Base-by-base conservation (phyloP, 2,113 vertebrate genomes). In the Oenanthe oenanthe region DNA sequence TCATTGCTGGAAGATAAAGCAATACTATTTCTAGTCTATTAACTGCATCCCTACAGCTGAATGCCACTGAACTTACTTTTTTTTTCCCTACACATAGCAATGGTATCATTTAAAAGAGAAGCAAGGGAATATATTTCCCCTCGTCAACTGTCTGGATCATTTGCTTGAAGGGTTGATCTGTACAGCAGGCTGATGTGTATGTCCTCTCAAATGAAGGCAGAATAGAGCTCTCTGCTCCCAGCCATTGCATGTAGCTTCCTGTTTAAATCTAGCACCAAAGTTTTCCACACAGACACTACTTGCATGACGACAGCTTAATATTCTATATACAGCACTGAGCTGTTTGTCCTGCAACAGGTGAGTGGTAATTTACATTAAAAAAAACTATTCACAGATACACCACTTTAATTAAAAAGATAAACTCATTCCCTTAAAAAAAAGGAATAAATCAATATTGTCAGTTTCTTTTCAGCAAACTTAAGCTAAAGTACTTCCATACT, bases 121-220 rank as follows among this genome's bases (percentile, higher is more conserved):
- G 22, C 10, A 67, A 56, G 4, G 74, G 10, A 60, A 66, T 20
- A 2, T n/a, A 65, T 53, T 43, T 63, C 13, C 28, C 40, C 32
- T 66, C 50, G 12, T 57, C 58, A 84, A 2, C 50, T 65, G 24
- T 65, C 71, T 68, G 45, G 57, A 53, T 72, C 20, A n/a, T 40
- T 58, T 10, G 6, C n/a, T 13, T 42, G 31, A 56, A 79, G 17
- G n/a, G 53, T 0, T 75, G 50, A 53, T 58, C 17, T 70, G 21
- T 11, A 28, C 22, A 36, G 45, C n/a, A 42, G 53, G 21, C 14
- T 56, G 24, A 68, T 0, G 0, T 19, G 42, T 22, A 31, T 1
- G 0, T 74, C 36, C n/a, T 60, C 45, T 56, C 5, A 6, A 78
- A 67, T 0, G 3, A 66, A 1, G 11, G 47, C 38, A 79, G 61